These are phyloP conservation scores for Papilio demoleus DNA, from an alignment of 2,888 invertebrate species.

Conservation along the genomic window DNA sequence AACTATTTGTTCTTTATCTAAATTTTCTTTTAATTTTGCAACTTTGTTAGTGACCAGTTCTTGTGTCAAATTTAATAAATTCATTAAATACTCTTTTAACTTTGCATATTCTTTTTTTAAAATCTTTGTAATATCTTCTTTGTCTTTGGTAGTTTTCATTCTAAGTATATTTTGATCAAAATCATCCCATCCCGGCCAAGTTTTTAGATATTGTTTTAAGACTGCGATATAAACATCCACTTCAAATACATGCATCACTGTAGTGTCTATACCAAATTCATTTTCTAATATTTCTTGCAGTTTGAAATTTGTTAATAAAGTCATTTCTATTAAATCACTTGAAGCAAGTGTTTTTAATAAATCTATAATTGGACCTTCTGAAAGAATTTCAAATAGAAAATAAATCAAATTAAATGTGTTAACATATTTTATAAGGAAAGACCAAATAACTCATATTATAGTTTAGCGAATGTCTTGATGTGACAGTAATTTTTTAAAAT, in stretches of 20 bases:
- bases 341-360: conserved; percentile 61
- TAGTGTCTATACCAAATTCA: conserved; percentile 60
- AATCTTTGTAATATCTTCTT: conserved; percentile 50
- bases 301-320: conserved; percentile 66
- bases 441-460: too few species aligned
- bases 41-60: conserved; percentile 53
- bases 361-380: conserved; percentile 68
- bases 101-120: conserved; percentile 58
- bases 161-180: conserved; percentile 58
- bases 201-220: conserved; percentile 68
- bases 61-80: conserved; percentile 53
- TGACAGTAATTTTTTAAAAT: too few species aligned
- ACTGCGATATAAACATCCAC: conserved; percentile 66
- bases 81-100: conserved; percentile 59
- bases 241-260: conserved; percentile 58
- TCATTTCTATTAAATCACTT: conserved; percentile 61
- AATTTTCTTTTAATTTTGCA: conserved; percentile 41
- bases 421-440: too few species aligned
- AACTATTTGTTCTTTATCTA: conserved; percentile 47
- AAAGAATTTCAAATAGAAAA: neutral
- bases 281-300: conserved; percentile 62
- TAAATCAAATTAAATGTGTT: too few species aligned
- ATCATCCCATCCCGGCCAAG: conserved; percentile 73
- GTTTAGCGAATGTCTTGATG: too few species aligned
- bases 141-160: conserved; percentile 50